Percentiles rank a stretch among this genome's conserved stretches.
phyloP scores from a whole-genome alignment of 1,140 invertebrate genomes.

The Mactra quadrangularis region DNA sequence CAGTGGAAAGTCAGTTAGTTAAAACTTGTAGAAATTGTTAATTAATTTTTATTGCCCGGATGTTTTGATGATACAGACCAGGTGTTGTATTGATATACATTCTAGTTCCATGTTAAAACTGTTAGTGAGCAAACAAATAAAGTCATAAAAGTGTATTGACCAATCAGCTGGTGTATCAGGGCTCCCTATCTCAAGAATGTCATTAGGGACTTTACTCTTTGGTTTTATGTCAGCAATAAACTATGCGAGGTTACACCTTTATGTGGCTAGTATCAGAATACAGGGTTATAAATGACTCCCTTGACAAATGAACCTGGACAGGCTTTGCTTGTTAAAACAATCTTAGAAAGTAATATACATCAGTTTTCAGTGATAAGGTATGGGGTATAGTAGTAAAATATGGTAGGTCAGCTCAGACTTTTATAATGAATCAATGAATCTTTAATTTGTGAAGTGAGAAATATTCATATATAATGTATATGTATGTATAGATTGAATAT shows the following conservation, averaged over 20 bases:
- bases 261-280: background rate
- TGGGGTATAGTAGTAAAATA: too few relatives aligned
- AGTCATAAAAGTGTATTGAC: constrained; percentile 42
- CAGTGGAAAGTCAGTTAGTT: too few relatives aligned
- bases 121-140: constrained; percentile 15
- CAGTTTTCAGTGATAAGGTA: background rate
- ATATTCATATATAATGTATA: too few relatives aligned
- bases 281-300: constrained; percentile 35
- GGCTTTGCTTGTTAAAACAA: constrained; percentile 38
- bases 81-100: constrained; percentile 34
- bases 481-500: too few relatives aligned
- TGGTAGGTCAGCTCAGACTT: too few relatives aligned
- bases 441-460: too few relatives aligned
- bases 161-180: constrained; percentile 10
- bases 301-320: constrained; percentile 41
- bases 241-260: constrained; percentile 34
- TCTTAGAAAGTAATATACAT: constrained; percentile 33
- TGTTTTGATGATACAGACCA: constrained; percentile 23
- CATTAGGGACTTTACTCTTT: constrained; percentile 20
- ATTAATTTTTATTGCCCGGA: constrained; percentile 24
- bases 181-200: background rate
- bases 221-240: constrained; percentile 38
- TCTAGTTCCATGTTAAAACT: background rate
- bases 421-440: too few relatives aligned
- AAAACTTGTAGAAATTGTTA: background rate